Percentiles rank a stretch among this genome's conserved stretches.
phyloP scores from a whole-genome alignment of 2,113 vertebrate genomes.

The Labeo rohita region DNA sequence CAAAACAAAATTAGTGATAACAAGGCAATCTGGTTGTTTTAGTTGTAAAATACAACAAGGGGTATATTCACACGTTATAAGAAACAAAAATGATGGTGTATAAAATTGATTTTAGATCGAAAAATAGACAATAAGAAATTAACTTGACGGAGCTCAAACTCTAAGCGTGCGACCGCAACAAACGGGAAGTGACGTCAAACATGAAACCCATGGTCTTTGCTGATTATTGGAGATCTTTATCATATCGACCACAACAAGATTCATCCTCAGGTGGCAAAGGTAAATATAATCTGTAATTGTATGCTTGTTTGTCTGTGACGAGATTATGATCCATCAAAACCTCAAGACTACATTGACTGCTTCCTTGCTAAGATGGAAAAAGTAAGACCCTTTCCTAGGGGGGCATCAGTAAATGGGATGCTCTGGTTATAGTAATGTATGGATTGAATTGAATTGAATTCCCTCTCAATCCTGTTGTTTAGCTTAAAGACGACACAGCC shows the following conservation, averaged over 20 bases:
- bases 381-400: conserved; percentile 60
- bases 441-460: conserved; percentile 6
- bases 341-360: conserved; percentile 82
- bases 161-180: no score
- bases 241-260: background rate
- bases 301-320: background rate
- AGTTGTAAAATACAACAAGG: no score
- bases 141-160: no score
- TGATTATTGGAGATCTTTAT: conserved; percentile 69
- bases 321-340: conserved; percentile 71
- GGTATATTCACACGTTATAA: no score
- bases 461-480: background rate
- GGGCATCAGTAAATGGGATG: background rate
- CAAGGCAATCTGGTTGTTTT: no score
- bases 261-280: conserved; percentile 64
- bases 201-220: no score
- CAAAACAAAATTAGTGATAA: no score
- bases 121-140: no score
- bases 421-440: background rate
- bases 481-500: conserved; percentile 40
- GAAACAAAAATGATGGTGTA: no score
- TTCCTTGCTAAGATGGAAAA: conserved; percentile 82
- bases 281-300: conserved; percentile 24
- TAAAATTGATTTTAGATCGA: no score
- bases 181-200: no score